Evolutionary conservation across 2,888 invertebrate species (phyloP).

Genomic region (Xylophagus ater): DNA sequence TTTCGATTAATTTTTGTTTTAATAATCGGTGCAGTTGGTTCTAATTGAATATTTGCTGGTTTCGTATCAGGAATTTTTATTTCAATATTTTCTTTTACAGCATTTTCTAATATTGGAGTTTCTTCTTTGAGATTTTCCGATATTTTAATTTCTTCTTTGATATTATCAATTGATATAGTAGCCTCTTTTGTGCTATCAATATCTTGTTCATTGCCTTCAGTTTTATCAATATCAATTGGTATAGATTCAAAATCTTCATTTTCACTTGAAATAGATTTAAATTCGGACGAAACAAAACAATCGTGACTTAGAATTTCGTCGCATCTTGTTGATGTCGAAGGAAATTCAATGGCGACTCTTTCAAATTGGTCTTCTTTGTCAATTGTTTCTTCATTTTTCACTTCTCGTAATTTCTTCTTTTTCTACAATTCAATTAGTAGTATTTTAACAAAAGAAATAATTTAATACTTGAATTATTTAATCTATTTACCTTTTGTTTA

Average conservation of each 20-base stretch:
- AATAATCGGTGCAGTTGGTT: slow-evolving; percentile 18
- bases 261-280: slow-evolving; percentile 7
- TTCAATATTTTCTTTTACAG: slow-evolving; percentile 2
- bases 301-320: slow-evolving; percentile 20
- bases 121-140: not conserved
- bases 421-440: slow-evolving; percentile 20
- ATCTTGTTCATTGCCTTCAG: slow-evolving; percentile 9
- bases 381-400: slow-evolving; percentile 9
- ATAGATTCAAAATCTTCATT: not conserved
- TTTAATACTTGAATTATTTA: not conserved
- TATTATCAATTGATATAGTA: slow-evolving; percentile 16
- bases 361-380: not conserved
- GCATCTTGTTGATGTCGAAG: slow-evolving; percentile 17
- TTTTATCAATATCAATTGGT: not conserved
- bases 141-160: slow-evolving; percentile 18
- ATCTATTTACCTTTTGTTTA: slow-evolving; percentile 28
- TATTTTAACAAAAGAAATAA: slow-evolving; percentile 3
- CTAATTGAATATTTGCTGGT: no score
- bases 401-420: slow-evolving; percentile 20
- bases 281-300: slow-evolving; percentile 19
- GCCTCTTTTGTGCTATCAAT: slow-evolving; percentile 19
- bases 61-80: no score
- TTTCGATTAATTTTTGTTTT: slow-evolving; percentile 12
- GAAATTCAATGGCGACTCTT: slow-evolving; percentile 16
- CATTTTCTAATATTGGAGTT: not conserved